Evolutionary conservation across 2,113 vertebrate genomes (phyloP), one percentile per base, ranked within the genome.

Genomic region (Terrapene triunguis): DNA sequence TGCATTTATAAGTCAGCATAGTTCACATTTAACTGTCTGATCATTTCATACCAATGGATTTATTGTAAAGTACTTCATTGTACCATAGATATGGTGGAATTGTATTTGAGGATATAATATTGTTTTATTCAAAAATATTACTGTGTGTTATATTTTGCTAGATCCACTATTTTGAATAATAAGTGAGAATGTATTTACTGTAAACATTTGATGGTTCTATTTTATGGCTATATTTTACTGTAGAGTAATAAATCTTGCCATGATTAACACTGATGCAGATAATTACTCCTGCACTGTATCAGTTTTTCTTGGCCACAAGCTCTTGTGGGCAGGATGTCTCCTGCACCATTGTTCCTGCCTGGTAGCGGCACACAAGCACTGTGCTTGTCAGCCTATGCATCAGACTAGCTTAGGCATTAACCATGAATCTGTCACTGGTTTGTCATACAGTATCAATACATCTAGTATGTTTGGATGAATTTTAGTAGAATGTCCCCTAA

Each of bases 11-110:
- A 14, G 25, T 88, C 79, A 83, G 25, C 5, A 54, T 38, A 3
- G 25, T 72, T 95, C 25, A 54, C 7, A 13, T 1, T 74, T 38
- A 65, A 95, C 22, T 10, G 55, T 24, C 8, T 79, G 2, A 44
- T 85, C 10, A 47, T 91, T 91, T 50, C 6, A n/a, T 78, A 80
- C 62, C 62, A 86, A 72, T 21, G 10, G 1, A 22, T 8, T 89
- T 83, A 14, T 83, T 89, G 35, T 11, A 87, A 50, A 2, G 4
- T 0, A 0, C 84, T 91, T 1, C 48, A 84, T 81, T n/a, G 47
- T 93, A 10, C 65, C 44, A n/a, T 42, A 79, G 78, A 74, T n/a
- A 80, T 4, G n/a, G 94, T 21, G 22, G 57, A 91, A 81, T 50
- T 0, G 1, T 85, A 85, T 87, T 12, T 9, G n/a, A 42, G 82